Percentiles rank a stretch among this genome's conserved stretches.
These are phyloP conservation scores for Campoplex nolae DNA, from an alignment of 2,888 invertebrate genomes.

Conservation along the genomic window DNA sequence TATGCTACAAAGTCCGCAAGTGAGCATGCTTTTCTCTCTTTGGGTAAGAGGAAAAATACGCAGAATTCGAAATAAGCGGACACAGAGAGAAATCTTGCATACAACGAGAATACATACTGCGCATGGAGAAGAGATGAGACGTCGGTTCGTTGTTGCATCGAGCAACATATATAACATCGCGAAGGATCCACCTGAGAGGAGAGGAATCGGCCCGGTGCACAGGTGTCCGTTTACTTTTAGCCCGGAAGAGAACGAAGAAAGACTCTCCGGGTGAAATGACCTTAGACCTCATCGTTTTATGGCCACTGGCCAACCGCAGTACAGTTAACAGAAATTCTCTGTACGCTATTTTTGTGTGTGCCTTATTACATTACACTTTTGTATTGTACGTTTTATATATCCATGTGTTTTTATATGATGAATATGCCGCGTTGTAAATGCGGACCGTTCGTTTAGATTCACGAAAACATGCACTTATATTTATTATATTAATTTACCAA, in stretches of 20 bases:
- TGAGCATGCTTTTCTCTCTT: background rate
- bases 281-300: conserved; percentile 68
- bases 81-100: conserved; percentile 26
- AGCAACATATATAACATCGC: conserved; percentile 28
- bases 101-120: conserved; percentile 5
- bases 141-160: conserved; percentile 30
- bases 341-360: conserved; percentile 32
- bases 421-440: conserved; percentile 1
- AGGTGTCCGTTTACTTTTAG: conserved; percentile 70
- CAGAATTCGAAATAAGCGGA: conserved; percentile 11
- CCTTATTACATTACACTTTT: conserved; percentile 35
- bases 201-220: conserved; percentile 39
- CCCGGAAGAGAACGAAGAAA: conserved; percentile 63
- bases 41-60: background rate
- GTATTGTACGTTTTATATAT: background rate
- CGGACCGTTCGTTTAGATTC: background rate
- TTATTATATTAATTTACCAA: background rate
- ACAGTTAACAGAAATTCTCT: conserved; percentile 64
- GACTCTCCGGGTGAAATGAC: conserved; percentile 60
- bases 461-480: background rate
- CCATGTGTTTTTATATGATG: conserved; percentile 21
- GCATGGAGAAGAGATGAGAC: conserved; percentile 16
- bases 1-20: background rate
- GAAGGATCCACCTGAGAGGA: conserved; percentile 15
- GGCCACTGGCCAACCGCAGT: conserved; percentile 47